phyloP scores from a whole-genome alignment of 2,113 vertebrate genomes.

The Hassar affinis region DNA sequence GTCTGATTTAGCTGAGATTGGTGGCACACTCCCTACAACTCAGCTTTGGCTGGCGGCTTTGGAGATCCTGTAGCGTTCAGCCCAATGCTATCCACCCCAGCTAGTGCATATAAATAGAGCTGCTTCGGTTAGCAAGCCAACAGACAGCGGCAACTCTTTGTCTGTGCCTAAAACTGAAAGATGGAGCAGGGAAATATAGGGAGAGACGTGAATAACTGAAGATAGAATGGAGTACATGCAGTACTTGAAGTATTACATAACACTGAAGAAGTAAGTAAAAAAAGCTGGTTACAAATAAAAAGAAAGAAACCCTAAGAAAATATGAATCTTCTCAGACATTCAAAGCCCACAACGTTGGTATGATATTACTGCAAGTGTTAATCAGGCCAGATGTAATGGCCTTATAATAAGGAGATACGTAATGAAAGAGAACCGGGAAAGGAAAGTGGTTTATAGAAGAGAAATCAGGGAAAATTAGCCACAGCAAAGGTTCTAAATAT shows the following conservation, averaged over 20 bases:
- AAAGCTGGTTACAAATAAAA: background rate
- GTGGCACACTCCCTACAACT: slow-evolving; percentile 31
- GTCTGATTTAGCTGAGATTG: slow-evolving; percentile 44
- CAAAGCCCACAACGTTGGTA: background rate
- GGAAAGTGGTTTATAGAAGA: background rate
- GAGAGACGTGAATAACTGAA: slow-evolving; percentile 2
- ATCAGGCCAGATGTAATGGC: background rate
- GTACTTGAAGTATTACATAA: background rate
- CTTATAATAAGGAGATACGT: background rate
- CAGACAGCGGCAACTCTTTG: slow-evolving; percentile 25
- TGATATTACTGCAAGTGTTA: background rate
- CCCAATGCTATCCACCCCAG: slow-evolving; percentile 36
- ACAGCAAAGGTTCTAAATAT: background rate
- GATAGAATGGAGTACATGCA: background rate
- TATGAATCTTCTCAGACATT: background rate
- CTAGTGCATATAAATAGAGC: slow-evolving; percentile 52
- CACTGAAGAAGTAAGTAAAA: background rate
- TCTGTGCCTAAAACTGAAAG: slow-evolving; percentile 23
- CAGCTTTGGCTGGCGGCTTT: slow-evolving; percentile 26
- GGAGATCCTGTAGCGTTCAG: slow-evolving; percentile 30
- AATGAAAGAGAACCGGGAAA: background rate
- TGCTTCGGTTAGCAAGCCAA: slow-evolving; percentile 36
- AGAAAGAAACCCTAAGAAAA: background rate
- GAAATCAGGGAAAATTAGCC: background rate
- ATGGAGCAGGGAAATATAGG: slow-evolving; percentile 7